Evolutionary conservation across 2,888 invertebrate genomes (phyloP), one percentile per base, ranked within the genome.

Genomic region (Chironomus tentans): DNA sequence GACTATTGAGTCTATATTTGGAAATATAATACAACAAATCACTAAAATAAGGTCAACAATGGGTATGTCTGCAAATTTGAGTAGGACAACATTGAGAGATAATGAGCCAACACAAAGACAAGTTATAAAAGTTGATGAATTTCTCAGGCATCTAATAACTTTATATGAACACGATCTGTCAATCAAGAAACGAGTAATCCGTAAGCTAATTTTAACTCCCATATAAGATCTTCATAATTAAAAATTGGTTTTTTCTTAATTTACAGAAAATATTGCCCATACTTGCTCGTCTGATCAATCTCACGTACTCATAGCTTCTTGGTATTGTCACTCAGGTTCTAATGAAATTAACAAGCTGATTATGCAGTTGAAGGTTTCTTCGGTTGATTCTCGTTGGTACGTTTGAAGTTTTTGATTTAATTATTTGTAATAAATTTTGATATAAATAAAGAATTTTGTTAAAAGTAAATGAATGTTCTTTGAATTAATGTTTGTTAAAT

Each of bases 1-100:
- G n/a, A 77, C 81, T 2, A 81, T 83, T 15, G 61, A 79, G 4
- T 78, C 79, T 0, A 82, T 82, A 10, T 83, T 82, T 70, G 77
- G 78, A 6, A 81, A 83, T 76, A 81, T 84, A n/a, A 73, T 78
- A 0, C 79, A 62, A 0, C 82, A 79, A 61, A 78, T 62, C 0
- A 3, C 7, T 0, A 2, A 10, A 5, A 47, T 68, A 1, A 3
- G 6, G 15, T 15, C 38, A 10, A 21, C 68, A 47, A 74, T 74
- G 1, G 47, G 13, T 13, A 48, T 48, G 0, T 65, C 74, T 2
- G 0, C 68, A n/a, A 47, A 10, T 12, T 74, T 62, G 62, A 38
- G 4, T n/a, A 7, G 38, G 38, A 38, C 38, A n/a, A n/a, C n/a
- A n/a, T n/a, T n/a, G n/a, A n/a, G n/a, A n/a, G n/a, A n/a, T n/a